Base-by-base conservation (phyloP, 2,888 invertebrate genomes). In the Phasia obesa region DNA sequence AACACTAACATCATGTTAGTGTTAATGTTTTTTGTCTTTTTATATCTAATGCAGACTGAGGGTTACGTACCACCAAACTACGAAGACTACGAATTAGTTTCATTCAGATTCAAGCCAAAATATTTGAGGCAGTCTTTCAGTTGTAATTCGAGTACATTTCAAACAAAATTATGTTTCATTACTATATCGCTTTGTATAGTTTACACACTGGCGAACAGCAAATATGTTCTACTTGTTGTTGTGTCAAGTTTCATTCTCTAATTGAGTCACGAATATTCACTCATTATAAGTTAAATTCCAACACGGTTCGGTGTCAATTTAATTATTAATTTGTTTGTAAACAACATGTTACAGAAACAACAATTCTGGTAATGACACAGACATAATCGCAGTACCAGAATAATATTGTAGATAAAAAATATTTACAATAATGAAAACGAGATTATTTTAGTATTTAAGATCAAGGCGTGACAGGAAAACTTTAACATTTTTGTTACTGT, bases 241-340 rank as follows among this genome's bases (percentile, higher is more conserved):
- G 64, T 65, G 44, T 57, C 25, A n/a, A 9, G 44, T 57, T 19
- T 47, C 21, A 69, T 21, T 70, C 31, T 69, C 75, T 69, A 74
- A 83, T 73, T 78, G 51, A 78, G 78, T 83, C 82, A 83, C 82
- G 82, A 83, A 78, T 78, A 70, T 78, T 69, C 71, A 81, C 35
- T 74, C 59, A 70, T 55, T 83, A 38, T 27, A 4, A 11, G 35
- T 11, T 35, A 70, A 51, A 83, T 83, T 83, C 82, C 78, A 75
- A 59, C 78, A 82, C 74, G 82, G 78, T 38, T 69, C 65, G 59
- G 67, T 82, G 77, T 82, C 78, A 78, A 74, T 70, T 83, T 75
- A 78, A 78, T 75, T 78, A 78, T 83, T 75, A 75, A 78, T 78
- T 78, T 75, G 53, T 53, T 83, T 70, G 47, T 35, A 38, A 6